Evolutionary conservation across 2,888 invertebrate species (phyloP).

Genomic region (Antitype chi): DNA sequence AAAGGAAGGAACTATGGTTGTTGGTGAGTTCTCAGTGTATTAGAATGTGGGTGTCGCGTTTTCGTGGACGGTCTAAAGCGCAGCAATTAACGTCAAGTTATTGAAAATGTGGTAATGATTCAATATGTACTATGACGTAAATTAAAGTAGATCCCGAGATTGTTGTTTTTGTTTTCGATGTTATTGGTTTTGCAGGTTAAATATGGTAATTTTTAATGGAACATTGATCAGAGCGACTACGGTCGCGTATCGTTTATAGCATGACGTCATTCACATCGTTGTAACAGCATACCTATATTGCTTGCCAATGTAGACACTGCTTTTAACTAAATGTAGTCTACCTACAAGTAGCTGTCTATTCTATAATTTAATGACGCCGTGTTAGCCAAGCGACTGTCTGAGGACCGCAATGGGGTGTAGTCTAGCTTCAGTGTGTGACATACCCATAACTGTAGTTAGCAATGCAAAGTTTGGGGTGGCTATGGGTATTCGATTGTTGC

Average conservation of each 20-base stretch:
- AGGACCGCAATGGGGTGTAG: background rate
- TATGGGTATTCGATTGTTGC: background rate
- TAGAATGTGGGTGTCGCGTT: background rate
- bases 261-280: background rate
- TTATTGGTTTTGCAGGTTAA: background rate
- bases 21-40: background rate
- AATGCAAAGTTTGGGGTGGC: background rate
- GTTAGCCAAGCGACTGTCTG: background rate
- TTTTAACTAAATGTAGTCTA: too few relatives aligned
- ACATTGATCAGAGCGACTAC: too few relatives aligned
- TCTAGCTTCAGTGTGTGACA: conserved; percentile 12
- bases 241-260: too few relatives aligned
- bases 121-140: background rate
- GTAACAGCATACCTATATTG: background rate
- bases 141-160: background rate
- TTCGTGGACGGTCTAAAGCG: background rate
- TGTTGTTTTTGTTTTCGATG: background rate
- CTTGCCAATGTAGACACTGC: background rate
- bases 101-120: background rate
- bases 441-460: background rate
- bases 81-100: background rate
- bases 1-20: too few relatives aligned
- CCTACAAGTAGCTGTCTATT: background rate
- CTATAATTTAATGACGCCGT: background rate
- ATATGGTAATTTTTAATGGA: too few relatives aligned